These are phyloP conservation scores for Parthenolecanium corni DNA, from an alignment of 2,888 invertebrate species.

Conservation along the genomic window DNA sequence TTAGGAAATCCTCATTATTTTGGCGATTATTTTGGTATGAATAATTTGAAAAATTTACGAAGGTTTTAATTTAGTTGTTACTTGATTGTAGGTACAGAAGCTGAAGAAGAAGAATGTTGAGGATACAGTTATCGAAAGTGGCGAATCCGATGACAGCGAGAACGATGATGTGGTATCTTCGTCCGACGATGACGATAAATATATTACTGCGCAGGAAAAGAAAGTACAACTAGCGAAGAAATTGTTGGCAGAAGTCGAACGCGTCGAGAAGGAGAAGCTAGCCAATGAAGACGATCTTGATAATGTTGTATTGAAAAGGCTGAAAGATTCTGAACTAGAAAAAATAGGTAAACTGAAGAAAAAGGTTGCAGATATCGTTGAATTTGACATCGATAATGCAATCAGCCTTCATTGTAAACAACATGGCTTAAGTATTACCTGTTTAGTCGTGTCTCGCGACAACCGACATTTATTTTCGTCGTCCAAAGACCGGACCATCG, in stretches of 20 bases:
- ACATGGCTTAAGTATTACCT: conserved; percentile 67
- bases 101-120: conserved; percentile 1
- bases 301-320: conserved; percentile 54
- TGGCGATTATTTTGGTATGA: too few species aligned
- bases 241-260: conserved; percentile 75
- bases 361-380: conserved; percentile 52
- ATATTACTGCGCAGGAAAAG: conserved; percentile 80
- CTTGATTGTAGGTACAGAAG: neutral
- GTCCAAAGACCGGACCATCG: conserved; percentile 74
- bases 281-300: conserved; percentile 41
- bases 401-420: conserved; percentile 55
- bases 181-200: conserved; percentile 36
- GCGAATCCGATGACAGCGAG: neutral
- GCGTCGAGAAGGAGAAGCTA: conserved; percentile 58
- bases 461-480: conserved; percentile 63
- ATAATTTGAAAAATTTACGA: too few species aligned
- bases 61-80: neutral
- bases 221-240: conserved; percentile 78
- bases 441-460: conserved; percentile 64
- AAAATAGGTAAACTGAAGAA: conserved; percentile 68
- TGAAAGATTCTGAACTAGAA: conserved; percentile 75
- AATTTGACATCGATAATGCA: conserved; percentile 37
- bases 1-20: too few species aligned
- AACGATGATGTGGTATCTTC: neutral
- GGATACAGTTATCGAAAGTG: neutral